Base-by-base conservation (phyloP, 1,140 invertebrate species). In the Andricus grossulariae region DNA sequence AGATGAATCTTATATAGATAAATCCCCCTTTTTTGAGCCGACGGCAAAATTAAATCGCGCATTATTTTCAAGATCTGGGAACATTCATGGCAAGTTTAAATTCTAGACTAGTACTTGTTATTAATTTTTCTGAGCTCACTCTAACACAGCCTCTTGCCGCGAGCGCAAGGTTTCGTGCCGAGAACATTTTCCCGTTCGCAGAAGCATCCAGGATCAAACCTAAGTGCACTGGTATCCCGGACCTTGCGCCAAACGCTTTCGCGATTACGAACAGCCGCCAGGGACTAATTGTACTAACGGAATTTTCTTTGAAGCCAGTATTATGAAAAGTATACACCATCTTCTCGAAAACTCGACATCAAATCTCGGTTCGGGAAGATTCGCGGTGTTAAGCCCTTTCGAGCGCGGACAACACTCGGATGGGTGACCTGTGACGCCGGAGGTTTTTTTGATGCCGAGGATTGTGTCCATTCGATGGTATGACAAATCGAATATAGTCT, bases 271-370 rank as follows among this genome's bases (percentile, higher is more conserved):
- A 71, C 25, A 45, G 70, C 32, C 70, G 70, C 8, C 13, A 45
- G 72, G 25, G 21, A 73, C 32, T 25, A 25, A 25, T 25, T 32
- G 72, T 51, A 32, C 51, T 73, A 55, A 73, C 72, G 72, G 51
- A 73, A 55, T 73, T 73, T 73, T 25, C 72, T 54, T 16, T 25
- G 72, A 73, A 73, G 51, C 51, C 19, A 16, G 21, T 13, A 55
- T 51, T n/a, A 54, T 55, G 39, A 54, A 21, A 51, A 12, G 72
- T 54, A 73, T 54, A 2, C 50, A 25, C 50, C 21, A 54, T 11
- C 18, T 54, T 6, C 52, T 54, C n/a, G 5, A 54, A 54, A 18
- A 54, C 52, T 54, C 18, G 52, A 54, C 4, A 54, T 18, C 0
- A 54, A 54, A 54, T 32, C 5, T 16, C n/a, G 18, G 8, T 6